Evolutionary conservation across 64 coral and sea anemone species (phyloP).

Genomic region (Actinia tenebrosa): DNA sequence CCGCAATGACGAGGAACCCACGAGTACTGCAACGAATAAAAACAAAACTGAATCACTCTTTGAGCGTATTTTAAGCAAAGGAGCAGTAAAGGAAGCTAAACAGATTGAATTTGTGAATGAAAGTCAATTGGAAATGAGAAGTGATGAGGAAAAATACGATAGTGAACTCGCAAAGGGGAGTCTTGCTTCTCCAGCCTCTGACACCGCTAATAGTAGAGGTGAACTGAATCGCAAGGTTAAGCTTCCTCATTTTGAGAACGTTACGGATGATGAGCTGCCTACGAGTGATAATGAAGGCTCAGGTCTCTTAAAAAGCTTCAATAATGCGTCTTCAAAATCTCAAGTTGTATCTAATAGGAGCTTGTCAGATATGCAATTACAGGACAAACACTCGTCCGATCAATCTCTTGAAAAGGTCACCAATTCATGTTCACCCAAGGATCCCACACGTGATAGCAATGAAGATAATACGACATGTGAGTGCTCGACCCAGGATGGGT

Average conservation of each 20-base stretch:
- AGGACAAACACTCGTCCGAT: conserved; percentile 1
- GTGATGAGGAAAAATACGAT: conserved; percentile 10
- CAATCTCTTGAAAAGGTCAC: conserved; percentile 7
- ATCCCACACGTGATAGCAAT: not conserved
- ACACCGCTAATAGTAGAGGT: conserved; percentile 19
- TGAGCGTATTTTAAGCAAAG: conserved; percentile 56
- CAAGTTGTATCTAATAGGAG: conserved; percentile 7
- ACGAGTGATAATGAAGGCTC: conserved; percentile 12
- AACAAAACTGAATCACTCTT: conserved; percentile 33
- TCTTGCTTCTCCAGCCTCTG: not conserved
- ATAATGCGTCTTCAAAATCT: not conserved
- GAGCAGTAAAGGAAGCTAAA: conserved; percentile 52
- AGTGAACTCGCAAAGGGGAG: not conserved
- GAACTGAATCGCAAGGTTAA: conserved; percentile 55
- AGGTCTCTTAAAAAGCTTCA: not conserved
- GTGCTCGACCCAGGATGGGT: conserved; percentile 20
- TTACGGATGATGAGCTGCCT: conserved; percentile 76
- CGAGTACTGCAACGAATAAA: conserved; percentile 29
- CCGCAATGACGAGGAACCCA: conserved; percentile 27
- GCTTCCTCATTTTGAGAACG: conserved; percentile 76
- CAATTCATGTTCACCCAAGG: not conserved
- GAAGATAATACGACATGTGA: conserved; percentile 29
- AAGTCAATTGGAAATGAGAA: conserved; percentile 60
- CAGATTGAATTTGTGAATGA: conserved; percentile 92
- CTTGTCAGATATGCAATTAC: conserved; percentile 4